Percentiles rank a stretch among this genome's conserved stretches.
Evolutionary conservation across 2,797 vertebrate species (phyloP).

Genomic region (Sebastes kiyomatsui): DNA sequence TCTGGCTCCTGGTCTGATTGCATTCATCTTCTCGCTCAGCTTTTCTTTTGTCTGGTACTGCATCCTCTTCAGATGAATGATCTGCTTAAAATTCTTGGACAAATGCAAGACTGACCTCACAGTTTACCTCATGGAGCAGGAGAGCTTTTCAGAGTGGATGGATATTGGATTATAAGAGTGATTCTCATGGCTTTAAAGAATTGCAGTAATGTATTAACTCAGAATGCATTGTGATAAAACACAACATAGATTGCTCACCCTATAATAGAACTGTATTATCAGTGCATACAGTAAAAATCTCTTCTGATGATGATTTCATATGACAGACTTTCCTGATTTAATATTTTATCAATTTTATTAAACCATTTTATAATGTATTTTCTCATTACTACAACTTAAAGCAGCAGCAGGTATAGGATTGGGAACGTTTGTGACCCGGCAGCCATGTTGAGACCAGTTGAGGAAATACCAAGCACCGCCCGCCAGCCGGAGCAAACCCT

Average conservation of each 20-base stretch:
- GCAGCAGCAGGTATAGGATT: no score
- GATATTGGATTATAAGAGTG: constrained; percentile 34
- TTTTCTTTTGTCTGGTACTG: constrained; percentile 31
- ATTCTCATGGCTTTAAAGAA: constrained; percentile 34
- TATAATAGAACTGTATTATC: constrained; percentile 4
- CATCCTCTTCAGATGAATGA: constrained; percentile 51
- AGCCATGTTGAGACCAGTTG: no score
- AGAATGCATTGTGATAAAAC: background rate
- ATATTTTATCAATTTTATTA: background rate
- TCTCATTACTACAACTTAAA: background rate
- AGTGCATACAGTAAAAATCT: background rate
- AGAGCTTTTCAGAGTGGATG: constrained; percentile 47
- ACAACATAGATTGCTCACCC: background rate
- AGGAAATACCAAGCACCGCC: no score
- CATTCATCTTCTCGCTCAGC: constrained; percentile 8
- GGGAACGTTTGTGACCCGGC: no score
- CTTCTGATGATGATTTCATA: background rate
- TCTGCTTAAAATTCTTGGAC: constrained; percentile 54
- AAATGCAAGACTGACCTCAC: constrained; percentile 33
- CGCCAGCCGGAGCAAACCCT: no score
- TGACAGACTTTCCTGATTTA: background rate
- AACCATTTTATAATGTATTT: background rate
- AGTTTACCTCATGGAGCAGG: constrained; percentile 35
- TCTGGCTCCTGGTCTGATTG: background rate
- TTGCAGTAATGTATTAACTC: background rate